Evolutionary conservation across 2,113 vertebrate species (phyloP).

Genomic region (Lamprotornis superbus): DNA sequence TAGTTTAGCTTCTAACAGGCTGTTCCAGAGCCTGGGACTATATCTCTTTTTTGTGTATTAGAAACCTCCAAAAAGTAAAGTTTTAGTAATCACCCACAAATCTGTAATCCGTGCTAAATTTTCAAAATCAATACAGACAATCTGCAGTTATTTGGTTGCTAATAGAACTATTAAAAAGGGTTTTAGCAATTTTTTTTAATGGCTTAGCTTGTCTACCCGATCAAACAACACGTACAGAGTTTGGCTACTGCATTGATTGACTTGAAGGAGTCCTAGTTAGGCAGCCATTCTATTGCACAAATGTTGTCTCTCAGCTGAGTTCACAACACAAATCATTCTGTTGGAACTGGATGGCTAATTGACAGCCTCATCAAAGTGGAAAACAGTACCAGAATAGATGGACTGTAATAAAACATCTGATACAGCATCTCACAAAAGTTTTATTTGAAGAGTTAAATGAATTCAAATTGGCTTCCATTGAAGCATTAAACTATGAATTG

Average conservation of each 20-base stretch:
- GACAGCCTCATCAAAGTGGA: slow-evolving; percentile 35
- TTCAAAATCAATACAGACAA: not conserved
- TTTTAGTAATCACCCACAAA: not conserved
- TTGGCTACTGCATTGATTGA: not conserved
- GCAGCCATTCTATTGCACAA: slow-evolving; percentile 18
- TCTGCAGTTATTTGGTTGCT: not conserved
- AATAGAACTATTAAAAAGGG: not conserved
- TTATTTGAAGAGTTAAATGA: slow-evolving; percentile 59
- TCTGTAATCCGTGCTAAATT: not conserved
- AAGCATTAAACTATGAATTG: slow-evolving; percentile 59
- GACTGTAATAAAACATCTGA: slow-evolving; percentile 58
- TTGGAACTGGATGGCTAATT: slow-evolving; percentile 33
- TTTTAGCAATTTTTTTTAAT: not conserved
- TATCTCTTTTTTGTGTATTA: not conserved
- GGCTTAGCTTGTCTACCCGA: not conserved
- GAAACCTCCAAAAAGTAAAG: not conserved
- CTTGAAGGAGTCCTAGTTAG: slow-evolving; percentile 3
- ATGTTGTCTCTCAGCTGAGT: slow-evolving; percentile 30
- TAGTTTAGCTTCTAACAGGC: not conserved
- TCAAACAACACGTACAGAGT: not conserved
- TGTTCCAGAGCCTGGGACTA: not conserved
- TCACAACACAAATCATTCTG: slow-evolving; percentile 44
- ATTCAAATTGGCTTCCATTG: slow-evolving; percentile 55
- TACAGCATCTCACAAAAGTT: slow-evolving; percentile 49
- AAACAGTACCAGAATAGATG: slow-evolving; percentile 38